Evolutionary conservation across 2,113 vertebrate genomes (phyloP).

Genomic region (Heliornis fulica): DNA sequence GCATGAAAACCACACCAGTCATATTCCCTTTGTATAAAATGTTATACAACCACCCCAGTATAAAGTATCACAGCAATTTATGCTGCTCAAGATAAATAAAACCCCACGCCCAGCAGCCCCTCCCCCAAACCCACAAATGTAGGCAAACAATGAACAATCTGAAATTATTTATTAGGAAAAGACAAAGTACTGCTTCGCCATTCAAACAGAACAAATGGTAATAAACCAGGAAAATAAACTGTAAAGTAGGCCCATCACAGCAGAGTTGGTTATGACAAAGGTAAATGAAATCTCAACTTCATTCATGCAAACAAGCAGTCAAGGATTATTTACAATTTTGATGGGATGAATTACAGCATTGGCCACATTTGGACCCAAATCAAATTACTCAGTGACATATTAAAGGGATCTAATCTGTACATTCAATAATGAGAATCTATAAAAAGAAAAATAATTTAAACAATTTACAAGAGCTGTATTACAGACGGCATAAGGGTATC

Average conservation of each 20-base stretch:
- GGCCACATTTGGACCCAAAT: conserved; percentile 16
- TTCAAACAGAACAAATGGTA: conserved; percentile 66
- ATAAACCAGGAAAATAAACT: conserved; percentile 68
- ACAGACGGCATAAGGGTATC: conserved; percentile 64
- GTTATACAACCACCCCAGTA: not conserved
- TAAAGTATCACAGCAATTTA: not conserved
- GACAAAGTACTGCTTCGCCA: conserved; percentile 55
- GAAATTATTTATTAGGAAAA: conserved; percentile 71
- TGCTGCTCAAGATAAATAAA: not conserved
- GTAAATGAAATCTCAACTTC: conserved; percentile 56
- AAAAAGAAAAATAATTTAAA: conserved; percentile 80
- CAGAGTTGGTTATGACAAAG: conserved; percentile 31
- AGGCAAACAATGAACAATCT: conserved; percentile 25
- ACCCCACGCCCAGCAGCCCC: not conserved
- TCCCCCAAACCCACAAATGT: not conserved
- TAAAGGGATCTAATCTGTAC: conserved; percentile 70
- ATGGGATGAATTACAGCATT: conserved; percentile 59
- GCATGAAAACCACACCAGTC: not conserved
- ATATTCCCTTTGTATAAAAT: not conserved
- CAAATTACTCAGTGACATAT: conserved; percentile 41
- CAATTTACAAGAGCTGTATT: conserved; percentile 75
- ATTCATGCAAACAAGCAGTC: conserved; percentile 68
- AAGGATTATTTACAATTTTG: conserved; percentile 56
- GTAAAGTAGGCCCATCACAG: conserved; percentile 44
- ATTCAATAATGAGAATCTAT: conserved; percentile 49